Evolutionary conservation across 2,113 vertebrate species (phyloP).

Genomic region (Aptenodytes forsteri): DNA sequence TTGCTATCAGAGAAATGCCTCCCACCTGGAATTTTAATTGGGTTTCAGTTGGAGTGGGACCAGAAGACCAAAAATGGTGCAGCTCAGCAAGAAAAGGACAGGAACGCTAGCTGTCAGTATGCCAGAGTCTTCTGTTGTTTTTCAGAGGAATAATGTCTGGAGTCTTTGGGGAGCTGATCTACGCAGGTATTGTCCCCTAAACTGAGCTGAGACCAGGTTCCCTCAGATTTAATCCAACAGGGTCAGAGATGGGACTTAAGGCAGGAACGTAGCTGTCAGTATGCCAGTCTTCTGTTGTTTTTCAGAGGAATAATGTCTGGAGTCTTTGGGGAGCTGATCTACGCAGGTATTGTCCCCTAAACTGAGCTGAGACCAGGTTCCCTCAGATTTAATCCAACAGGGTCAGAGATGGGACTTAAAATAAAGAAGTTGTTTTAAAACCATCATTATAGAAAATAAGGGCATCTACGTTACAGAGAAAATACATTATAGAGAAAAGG

Average conservation of each 20-base stretch:
- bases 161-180: background rate
- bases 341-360: background rate
- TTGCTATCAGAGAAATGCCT: background rate
- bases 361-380: background rate
- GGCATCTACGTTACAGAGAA: background rate
- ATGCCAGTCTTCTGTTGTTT: background rate
- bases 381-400: background rate
- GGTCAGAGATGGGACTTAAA: background rate
- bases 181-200: background rate
- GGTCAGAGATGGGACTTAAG: background rate
- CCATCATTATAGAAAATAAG: background rate
- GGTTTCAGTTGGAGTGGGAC: background rate
- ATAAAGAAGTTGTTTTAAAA: background rate
- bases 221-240: background rate
- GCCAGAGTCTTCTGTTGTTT: background rate
- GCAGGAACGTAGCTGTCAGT: background rate
- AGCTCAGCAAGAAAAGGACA: background rate
- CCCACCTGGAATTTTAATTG: constrained; percentile 11
- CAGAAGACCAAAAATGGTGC: background rate
- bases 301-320: background rate
- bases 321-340: background rate
- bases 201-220: background rate
- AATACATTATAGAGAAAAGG: background rate
- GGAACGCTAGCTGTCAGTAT: background rate
- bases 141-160: background rate